Evolutionary conservation across 2,888 invertebrate genomes (phyloP).

Genomic region (Plemyria rubiginata): DNA sequence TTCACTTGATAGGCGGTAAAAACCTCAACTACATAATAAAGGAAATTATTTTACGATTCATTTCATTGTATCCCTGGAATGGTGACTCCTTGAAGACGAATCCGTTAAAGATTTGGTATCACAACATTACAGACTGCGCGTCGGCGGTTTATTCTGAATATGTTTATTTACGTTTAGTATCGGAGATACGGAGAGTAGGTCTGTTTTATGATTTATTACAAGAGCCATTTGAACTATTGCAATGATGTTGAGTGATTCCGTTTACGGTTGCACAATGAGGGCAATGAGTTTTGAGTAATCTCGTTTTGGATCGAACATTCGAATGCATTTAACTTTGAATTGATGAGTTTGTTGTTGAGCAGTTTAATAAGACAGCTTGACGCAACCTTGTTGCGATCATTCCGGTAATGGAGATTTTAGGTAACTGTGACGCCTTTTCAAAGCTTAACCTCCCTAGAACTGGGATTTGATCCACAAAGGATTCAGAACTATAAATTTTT

Average conservation of each 20-base stretch:
- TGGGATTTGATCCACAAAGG: too few species aligned
- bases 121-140: slow-evolving; percentile 65
- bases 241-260: slow-evolving; percentile 22
- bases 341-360: slow-evolving; percentile 6
- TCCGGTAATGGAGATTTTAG: too few species aligned
- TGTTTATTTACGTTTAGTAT: slow-evolving; percentile 45
- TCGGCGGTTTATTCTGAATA: slow-evolving; percentile 54
- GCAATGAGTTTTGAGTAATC: slow-evolving; percentile 24
- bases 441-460: too few species aligned
- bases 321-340: slow-evolving; percentile 3
- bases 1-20: neutral
- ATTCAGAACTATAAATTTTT: too few species aligned
- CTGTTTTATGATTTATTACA: slow-evolving; percentile 33
- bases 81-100: slow-evolving; percentile 31
- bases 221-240: slow-evolving; percentile 17
- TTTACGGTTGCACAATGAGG: slow-evolving; percentile 26
- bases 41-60: neutral
- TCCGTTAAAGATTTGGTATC: slow-evolving; percentile 43
- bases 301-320: slow-evolving; percentile 16
- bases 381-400: neutral
- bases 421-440: too few species aligned
- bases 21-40: too few species aligned
- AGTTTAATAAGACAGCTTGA: slow-evolving; percentile 1
- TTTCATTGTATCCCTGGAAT: slow-evolving; percentile 27
- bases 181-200: slow-evolving; percentile 1